Evolutionary conservation across 1,140 invertebrate species (phyloP).

Genomic region (Ips nitidus): DNA sequence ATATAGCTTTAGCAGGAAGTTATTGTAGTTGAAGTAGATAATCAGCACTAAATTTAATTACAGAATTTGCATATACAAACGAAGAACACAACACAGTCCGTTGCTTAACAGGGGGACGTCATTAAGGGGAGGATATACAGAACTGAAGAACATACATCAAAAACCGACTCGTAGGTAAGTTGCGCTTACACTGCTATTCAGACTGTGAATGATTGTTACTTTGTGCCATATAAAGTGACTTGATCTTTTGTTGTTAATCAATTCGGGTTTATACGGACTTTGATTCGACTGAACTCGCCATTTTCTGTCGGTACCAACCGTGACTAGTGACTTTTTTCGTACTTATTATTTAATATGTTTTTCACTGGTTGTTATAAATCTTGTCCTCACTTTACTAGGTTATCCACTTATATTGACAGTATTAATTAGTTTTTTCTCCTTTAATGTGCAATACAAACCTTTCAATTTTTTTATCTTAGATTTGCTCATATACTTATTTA

Average conservation of each 20-base stretch:
- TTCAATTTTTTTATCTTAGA: not conserved
- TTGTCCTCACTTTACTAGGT: not conserved
- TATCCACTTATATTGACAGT: slow-evolving; percentile 5
- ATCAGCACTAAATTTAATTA: slow-evolving; percentile 18
- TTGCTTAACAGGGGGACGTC: slow-evolving; percentile 35
- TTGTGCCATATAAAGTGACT: slow-evolving; percentile 33
- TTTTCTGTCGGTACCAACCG: slow-evolving; percentile 13
- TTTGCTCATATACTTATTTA: too few species aligned
- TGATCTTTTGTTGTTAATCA: slow-evolving; percentile 22
- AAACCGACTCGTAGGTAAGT: slow-evolving; percentile 40
- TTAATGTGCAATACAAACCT: not conserved
- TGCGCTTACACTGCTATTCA: slow-evolving; percentile 6
- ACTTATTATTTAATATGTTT: slow-evolving; percentile 21
- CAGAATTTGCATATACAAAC: slow-evolving; percentile 47
- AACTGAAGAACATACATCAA: slow-evolving; percentile 41
- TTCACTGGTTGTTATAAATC: slow-evolving; percentile 1
- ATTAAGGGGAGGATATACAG: slow-evolving; percentile 44
- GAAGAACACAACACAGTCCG: slow-evolving; percentile 37
- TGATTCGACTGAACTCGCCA: slow-evolving; percentile 25
- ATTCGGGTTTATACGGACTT: slow-evolving; percentile 14
- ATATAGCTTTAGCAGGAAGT: too few species aligned
- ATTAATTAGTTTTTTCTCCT: not conserved
- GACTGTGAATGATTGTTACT: slow-evolving; percentile 26
- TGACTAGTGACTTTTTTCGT: slow-evolving; percentile 21
- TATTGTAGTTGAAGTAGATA: not conserved